phyloP scores from a whole-genome alignment of 2,797 vertebrate species.

The Manis crassicaudata region DNA sequence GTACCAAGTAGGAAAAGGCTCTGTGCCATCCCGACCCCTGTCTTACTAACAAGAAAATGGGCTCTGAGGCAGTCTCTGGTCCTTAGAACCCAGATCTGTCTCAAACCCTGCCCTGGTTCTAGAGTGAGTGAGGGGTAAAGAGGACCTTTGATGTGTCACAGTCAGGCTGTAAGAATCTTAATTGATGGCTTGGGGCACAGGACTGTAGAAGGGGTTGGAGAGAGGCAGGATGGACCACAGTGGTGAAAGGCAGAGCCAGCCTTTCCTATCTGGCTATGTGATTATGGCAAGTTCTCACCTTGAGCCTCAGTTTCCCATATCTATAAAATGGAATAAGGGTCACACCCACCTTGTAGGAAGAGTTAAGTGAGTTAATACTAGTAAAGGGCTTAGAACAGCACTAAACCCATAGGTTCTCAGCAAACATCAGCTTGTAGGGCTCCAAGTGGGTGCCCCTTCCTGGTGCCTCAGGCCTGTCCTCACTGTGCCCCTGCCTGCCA shows the following conservation, averaged over 20 bases:
- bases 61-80: not conserved
- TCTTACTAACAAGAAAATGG: not conserved
- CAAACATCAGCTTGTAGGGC: not conserved
- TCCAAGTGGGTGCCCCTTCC: not conserved
- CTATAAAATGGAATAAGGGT: not conserved
- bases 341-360: not conserved
- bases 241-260: not conserved
- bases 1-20: not conserved
- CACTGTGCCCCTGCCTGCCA: not conserved
- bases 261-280: not conserved
- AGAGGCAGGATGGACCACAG: not conserved
- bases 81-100: not conserved
- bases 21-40: not conserved
- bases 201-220: not conserved
- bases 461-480: not conserved
- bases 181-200: not conserved
- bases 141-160: not conserved
- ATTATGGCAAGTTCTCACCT: too few relatives aligned
- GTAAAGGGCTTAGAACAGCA: not conserved
- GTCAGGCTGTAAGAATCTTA: not conserved
- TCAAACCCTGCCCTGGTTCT: not conserved
- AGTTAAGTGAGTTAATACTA: not conserved
- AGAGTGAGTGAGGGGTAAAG: not conserved
- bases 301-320: not conserved
- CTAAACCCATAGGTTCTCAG: not conserved